Evolutionary conservation across 2,113 vertebrate genomes (phyloP).

Genomic region (Planiliza haematocheilus): DNA sequence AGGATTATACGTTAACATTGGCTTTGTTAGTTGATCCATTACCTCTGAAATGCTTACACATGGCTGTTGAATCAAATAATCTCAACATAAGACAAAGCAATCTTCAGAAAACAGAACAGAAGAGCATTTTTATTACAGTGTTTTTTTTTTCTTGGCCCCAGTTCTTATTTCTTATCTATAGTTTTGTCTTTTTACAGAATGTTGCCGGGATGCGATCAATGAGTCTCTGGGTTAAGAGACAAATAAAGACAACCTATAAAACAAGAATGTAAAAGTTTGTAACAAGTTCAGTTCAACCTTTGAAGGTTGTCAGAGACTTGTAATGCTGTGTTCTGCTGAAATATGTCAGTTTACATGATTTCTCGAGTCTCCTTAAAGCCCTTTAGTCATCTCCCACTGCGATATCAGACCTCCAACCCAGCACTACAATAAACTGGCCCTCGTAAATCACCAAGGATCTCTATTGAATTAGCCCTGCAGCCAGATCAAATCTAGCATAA

Average conservation of each 20-base stretch:
- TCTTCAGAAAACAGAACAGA: neutral
- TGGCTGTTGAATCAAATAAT: neutral
- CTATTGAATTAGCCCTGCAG: conserved; percentile 78
- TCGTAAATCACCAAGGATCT: conserved; percentile 79
- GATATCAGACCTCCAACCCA: conserved; percentile 46
- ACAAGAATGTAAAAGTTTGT: conserved; percentile 17
- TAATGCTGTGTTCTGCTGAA: conserved; percentile 13
- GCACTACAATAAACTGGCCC: conserved; percentile 62
- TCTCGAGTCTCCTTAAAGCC: conserved; percentile 44
- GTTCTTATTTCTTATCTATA: fast-evolving
- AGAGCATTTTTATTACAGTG: conserved; percentile 15
- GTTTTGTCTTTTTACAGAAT: conserved; percentile 24
- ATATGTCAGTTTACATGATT: conserved; percentile 34
- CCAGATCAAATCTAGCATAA: conserved; percentile 80
- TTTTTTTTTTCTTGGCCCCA: conserved; percentile 7
- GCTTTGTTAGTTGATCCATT: neutral
- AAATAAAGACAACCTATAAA: conserved; percentile 43
- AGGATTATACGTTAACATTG: no score
- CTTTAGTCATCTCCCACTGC: conserved; percentile 49
- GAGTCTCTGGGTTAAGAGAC: neutral
- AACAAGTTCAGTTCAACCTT: conserved; percentile 26
- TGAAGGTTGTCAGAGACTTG: conserved; percentile 14
- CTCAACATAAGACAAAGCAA: neutral
- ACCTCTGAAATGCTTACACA: neutral
- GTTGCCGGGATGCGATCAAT: conserved; percentile 18